Conservation (phyloP, 2,888 invertebrate genomes). For the Bombylius discolor region DNA sequence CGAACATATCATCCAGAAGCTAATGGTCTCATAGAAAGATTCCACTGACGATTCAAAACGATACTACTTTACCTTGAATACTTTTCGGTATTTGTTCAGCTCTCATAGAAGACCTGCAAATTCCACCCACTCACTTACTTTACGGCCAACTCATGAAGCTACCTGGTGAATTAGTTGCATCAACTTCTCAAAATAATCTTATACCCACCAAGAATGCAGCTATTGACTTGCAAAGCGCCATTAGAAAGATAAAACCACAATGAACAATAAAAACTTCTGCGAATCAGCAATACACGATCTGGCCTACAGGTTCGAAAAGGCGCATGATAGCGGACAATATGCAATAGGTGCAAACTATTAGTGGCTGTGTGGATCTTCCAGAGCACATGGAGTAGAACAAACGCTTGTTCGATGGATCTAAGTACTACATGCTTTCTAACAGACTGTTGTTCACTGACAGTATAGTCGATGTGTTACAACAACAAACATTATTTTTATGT, state of each 20-base stretch:
- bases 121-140: not conserved
- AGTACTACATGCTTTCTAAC: too few relatives aligned
- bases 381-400: too few relatives aligned
- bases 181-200: not conserved
- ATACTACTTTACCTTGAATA: not conserved
- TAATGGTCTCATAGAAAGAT: not conserved
- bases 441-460: too few relatives aligned
- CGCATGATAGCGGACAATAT: too few relatives aligned
- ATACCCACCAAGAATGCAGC: not conserved
- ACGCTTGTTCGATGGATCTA: too few relatives aligned
- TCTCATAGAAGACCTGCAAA: not conserved
- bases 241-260: conserved; percentile 2
- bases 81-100: not conserved
- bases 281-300: too few relatives aligned
- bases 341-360: too few relatives aligned
- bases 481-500: too few relatives aligned
- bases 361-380: too few relatives aligned
- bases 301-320: too few relatives aligned
- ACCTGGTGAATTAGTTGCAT: not conserved
- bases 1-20: not conserved
- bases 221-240: not conserved
- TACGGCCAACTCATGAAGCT: not conserved
- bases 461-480: too few relatives aligned
- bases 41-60: not conserved
- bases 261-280: too few relatives aligned